Conservation (phyloP, 1,140 invertebrate species). For the Cotesia vestalis region DNA sequence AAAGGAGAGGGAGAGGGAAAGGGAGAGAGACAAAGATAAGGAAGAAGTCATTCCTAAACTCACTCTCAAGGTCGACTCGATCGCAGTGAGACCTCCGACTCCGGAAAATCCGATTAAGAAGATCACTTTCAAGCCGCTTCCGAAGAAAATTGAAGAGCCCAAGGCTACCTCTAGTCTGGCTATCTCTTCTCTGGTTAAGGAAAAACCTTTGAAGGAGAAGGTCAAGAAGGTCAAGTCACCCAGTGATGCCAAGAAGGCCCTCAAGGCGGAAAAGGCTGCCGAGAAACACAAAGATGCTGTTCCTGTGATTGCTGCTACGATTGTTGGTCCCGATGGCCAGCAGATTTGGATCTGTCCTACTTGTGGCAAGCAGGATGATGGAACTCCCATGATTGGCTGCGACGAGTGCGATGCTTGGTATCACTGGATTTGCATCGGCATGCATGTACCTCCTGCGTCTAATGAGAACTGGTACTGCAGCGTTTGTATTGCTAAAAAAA, state of each 20-base stretch:
- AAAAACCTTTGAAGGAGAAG: no score
- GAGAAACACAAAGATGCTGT: no score
- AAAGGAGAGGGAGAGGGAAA: no score
- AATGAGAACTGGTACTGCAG: conserved; percentile 94
- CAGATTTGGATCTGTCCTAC: conserved; percentile 97
- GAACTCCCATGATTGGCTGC: conserved; percentile 97
- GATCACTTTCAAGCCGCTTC: conserved; percentile 53
- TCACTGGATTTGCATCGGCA: conserved; percentile 95
- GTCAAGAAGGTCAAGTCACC: no score
- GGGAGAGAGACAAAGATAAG: conserved; percentile 59
- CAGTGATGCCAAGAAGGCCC: no score
- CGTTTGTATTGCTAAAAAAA: conserved; percentile 80
- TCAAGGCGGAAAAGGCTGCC: no score
- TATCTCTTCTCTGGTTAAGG: no score
- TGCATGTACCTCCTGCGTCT: conserved; percentile 87
- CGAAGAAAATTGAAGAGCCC: no score
- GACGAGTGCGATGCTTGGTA: conserved; percentile 99
- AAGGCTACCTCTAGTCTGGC: no score
- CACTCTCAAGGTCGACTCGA: conserved; percentile 79
- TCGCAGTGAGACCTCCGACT: conserved; percentile 72
- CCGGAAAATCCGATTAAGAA: conserved; percentile 71
- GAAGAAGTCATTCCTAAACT: conserved; percentile 73
- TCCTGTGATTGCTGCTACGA: not conserved
- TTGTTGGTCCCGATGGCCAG: conserved; percentile 81
- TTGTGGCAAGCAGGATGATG: conserved; percentile 94